Conservation (phyloP, 2,113 vertebrate species). For the Ageneiosus marmoratus region DNA sequence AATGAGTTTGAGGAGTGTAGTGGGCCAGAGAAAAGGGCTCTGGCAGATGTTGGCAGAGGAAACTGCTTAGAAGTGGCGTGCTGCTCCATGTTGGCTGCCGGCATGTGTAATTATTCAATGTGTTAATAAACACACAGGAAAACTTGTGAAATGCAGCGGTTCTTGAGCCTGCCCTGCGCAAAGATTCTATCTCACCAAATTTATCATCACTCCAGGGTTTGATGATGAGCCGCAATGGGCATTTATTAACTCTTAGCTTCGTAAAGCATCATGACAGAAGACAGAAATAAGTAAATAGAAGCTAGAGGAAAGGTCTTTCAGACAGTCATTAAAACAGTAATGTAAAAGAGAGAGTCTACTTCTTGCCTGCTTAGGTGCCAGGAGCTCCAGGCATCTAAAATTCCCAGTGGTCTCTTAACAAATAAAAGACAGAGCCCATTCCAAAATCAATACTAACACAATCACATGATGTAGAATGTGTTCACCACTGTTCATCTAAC, state of each 20-base stretch:
- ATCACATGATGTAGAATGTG: constrained; percentile 35
- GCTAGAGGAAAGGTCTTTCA: not conserved
- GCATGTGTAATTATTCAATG: constrained; percentile 70
- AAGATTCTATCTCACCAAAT: constrained; percentile 19
- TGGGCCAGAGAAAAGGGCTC: constrained; percentile 8
- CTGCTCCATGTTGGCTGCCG: constrained; percentile 64
- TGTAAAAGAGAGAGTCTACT: constrained; percentile 24
- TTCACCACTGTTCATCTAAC: constrained; percentile 27
- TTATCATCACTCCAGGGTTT: constrained; percentile 4
- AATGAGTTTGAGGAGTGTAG: constrained; percentile 30
- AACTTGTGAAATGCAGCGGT: constrained; percentile 70
- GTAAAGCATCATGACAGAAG: constrained; percentile 6
- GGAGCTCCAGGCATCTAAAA: constrained; percentile 24
- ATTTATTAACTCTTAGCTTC: constrained; percentile 32
- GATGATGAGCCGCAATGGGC: not conserved
- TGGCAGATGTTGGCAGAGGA: constrained; percentile 49
- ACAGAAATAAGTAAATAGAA: not conserved
- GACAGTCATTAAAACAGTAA: constrained; percentile 2
- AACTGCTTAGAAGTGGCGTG: constrained; percentile 64
- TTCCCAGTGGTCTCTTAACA: constrained; percentile 32
- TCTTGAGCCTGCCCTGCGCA: constrained; percentile 40
- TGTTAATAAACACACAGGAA: constrained; percentile 63
- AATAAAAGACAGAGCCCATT: constrained; percentile 36
- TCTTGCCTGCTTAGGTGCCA: constrained; percentile 25
- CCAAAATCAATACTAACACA: constrained; percentile 47